Conservation (phyloP, 2,888 invertebrate species). For the Acronicta leporina region DNA sequence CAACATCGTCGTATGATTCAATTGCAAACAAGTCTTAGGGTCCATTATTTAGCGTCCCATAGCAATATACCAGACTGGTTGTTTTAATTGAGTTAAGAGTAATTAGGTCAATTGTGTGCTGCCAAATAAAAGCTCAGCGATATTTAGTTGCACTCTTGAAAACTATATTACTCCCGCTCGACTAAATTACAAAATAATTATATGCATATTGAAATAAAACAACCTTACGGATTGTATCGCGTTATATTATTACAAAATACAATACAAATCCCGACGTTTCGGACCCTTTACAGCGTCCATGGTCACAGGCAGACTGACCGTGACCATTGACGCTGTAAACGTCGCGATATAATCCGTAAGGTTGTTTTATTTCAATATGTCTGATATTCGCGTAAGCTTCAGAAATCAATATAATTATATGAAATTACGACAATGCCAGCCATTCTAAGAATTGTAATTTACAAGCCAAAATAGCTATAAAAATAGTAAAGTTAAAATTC, state of each 20-base stretch:
- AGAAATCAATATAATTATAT: too few relatives aligned
- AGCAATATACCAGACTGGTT: background rate
- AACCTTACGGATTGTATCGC: too few relatives aligned
- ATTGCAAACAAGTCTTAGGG: background rate
- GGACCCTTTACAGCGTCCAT: too few relatives aligned
- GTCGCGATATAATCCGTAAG: too few relatives aligned
- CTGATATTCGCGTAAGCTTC: too few relatives aligned
- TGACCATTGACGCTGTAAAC: too few relatives aligned
- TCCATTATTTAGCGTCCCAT: background rate
- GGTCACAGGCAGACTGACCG: too few relatives aligned
- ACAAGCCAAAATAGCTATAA: slow-evolving; percentile 36
- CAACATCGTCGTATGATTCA: background rate
- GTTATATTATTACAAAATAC: too few relatives aligned
- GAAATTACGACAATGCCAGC: slow-evolving; percentile 4
- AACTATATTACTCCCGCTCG: slow-evolving; percentile 2
- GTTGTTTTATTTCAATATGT: too few relatives aligned
- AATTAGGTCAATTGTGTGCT: background rate
- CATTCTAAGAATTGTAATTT: slow-evolving; percentile 15
- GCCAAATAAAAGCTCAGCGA: background rate
- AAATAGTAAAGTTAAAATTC: background rate
- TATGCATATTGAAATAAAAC: too few relatives aligned
- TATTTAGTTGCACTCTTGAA: background rate
- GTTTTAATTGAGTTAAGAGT: background rate
- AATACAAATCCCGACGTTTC: too few relatives aligned
- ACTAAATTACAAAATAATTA: slow-evolving; percentile 27